Conservation (phyloP, 2,797 vertebrate species). For the Chiroxiphia lanceolata region DNA sequence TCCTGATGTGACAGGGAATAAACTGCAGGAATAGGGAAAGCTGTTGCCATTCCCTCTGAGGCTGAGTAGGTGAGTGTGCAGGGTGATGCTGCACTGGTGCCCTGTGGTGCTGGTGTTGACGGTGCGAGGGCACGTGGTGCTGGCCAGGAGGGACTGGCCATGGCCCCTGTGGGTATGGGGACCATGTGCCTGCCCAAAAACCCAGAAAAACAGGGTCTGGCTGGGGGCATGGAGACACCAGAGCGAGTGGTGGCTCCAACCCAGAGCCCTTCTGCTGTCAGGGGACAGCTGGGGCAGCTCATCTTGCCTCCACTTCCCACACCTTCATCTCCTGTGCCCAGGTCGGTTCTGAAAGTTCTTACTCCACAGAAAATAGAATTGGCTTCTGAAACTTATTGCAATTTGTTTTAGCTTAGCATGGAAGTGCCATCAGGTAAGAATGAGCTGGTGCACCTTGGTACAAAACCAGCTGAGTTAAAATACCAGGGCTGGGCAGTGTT, state of each 20-base stretch:
- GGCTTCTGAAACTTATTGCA: conserved; percentile 13
- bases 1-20: background rate
- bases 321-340: background rate
- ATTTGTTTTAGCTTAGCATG: background rate
- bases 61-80: fast-evolving
- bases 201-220: background rate
- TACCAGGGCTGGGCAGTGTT: background rate
- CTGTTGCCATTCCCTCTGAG: background rate
- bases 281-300: background rate
- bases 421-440: background rate
- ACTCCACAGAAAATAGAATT: background rate
- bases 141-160: background rate
- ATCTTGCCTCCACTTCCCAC: background rate
- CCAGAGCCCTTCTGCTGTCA: background rate
- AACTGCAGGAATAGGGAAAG: background rate
- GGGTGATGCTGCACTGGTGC: fast-evolving
- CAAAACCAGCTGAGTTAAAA: background rate
- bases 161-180: background rate
- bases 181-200: background rate
- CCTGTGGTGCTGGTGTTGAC: fast-evolving
- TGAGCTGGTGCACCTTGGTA: background rate
- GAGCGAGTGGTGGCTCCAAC: fast-evolving
- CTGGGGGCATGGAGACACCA: background rate
- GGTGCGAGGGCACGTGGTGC: fast-evolving
- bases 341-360: background rate